Conservation (phyloP, 1,140 invertebrate species). For the Halesus radiatus region DNA sequence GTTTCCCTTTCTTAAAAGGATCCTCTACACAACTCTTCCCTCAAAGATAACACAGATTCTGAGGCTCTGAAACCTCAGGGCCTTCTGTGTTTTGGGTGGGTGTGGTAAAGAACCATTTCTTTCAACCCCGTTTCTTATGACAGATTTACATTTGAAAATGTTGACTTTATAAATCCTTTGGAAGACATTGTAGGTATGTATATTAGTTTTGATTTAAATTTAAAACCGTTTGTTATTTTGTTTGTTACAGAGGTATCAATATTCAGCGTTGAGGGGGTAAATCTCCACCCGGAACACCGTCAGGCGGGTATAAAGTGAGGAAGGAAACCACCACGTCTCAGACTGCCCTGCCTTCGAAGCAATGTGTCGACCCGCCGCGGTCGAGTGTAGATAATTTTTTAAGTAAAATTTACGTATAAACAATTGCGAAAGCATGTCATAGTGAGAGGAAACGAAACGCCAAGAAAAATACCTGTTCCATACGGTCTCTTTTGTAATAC, state of each 20-base stretch:
- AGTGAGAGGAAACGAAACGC: constrained; percentile 55
- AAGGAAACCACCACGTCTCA: background rate
- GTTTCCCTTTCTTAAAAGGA: no score
- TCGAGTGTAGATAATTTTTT: constrained; percentile 55
- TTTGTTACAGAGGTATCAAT: constrained; percentile 88
- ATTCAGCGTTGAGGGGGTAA: constrained; percentile 91
- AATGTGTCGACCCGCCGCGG: constrained; percentile 46
- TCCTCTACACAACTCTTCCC: no score
- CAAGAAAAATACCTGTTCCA: constrained; percentile 54
- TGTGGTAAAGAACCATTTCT: background rate
- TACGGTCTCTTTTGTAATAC: constrained; percentile 54
- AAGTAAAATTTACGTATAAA: constrained; percentile 45
- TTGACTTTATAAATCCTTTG: background rate
- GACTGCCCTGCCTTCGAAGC: constrained; percentile 49
- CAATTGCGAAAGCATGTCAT: constrained; percentile 38
- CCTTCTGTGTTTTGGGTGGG: no score
- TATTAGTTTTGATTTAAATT: background rate
- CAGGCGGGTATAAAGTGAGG: constrained; percentile 65
- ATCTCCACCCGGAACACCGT: constrained; percentile 77
- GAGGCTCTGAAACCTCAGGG: no score
- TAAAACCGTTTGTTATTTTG: background rate
- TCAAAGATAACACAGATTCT: no score
- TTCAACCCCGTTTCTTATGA: background rate
- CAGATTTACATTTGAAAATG: background rate
- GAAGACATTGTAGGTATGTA: background rate